Evolutionary conservation across 2,888 invertebrate species (phyloP).

Genomic region (Aromia moschata): DNA sequence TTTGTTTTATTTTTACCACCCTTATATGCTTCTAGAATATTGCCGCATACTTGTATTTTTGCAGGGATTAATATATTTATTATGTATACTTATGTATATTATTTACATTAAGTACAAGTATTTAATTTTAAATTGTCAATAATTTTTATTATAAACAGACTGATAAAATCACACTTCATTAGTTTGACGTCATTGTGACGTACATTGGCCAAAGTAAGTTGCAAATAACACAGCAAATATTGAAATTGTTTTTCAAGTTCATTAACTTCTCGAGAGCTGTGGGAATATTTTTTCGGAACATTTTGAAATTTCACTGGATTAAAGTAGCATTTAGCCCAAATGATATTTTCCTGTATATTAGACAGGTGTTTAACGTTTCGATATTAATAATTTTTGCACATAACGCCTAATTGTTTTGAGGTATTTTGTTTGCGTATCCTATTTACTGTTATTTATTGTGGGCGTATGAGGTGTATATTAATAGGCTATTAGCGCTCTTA

Average conservation of each 20-base stretch:
- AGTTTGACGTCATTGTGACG: too few species aligned
- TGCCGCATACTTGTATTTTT: too few species aligned
- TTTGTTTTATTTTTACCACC: too few species aligned
- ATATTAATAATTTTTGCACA: conserved; percentile 9
- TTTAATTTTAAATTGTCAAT: too few species aligned
- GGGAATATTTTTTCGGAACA: neutral
- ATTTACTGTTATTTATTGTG: conserved; percentile 1
- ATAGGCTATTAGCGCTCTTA: conserved; percentile 5
- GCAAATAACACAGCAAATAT: too few species aligned
- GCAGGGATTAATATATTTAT: too few species aligned
- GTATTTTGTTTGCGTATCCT: conserved; percentile 11
- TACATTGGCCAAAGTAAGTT: too few species aligned
- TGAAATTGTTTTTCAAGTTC: neutral
- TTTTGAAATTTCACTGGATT: neutral
- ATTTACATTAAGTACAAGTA: too few species aligned
- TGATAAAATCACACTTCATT: too few species aligned
- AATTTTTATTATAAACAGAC: too few species aligned
- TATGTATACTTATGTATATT: too few species aligned
- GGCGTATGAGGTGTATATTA: conserved; percentile 11
- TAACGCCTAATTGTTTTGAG: conserved; percentile 3
- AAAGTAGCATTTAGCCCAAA: conserved; percentile 2
- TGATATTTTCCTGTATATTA: conserved; percentile 2
- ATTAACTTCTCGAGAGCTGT: neutral
- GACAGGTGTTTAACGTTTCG: conserved; percentile 10
- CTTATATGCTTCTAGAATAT: too few species aligned